Percentiles rank a stretch among this genome's conserved stretches.
These are phyloP conservation scores for Cosmopolites sordidus DNA, from an alignment of 2,888 invertebrate genomes.

Conservation along the genomic window DNA sequence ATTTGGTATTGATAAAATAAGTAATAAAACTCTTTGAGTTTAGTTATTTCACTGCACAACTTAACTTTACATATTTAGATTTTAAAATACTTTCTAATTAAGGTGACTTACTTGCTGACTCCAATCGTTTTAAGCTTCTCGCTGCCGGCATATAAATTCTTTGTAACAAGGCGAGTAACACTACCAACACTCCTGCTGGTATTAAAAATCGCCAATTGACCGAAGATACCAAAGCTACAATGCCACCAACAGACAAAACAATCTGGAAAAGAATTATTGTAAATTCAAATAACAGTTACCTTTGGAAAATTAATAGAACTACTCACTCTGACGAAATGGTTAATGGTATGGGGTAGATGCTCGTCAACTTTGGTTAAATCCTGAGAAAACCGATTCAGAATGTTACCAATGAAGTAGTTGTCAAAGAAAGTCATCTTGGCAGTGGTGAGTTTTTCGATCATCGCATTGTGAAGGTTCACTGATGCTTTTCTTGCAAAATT, in stretches of 20 bases:
- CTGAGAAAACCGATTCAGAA: conserved; percentile 40
- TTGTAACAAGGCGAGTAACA: conserved; percentile 27
- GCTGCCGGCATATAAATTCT: conserved; percentile 32
- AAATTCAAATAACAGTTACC: not conserved
- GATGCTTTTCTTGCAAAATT: conserved; percentile 34
- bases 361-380: conserved; percentile 39
- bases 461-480: conserved; percentile 36
- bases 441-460: conserved; percentile 34
- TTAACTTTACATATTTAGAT: too few relatives aligned
- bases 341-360: conserved; percentile 31
- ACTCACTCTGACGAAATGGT: conserved; percentile 29
- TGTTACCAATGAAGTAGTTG: conserved; percentile 39
- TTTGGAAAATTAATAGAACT: not conserved
- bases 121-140: conserved; percentile 35
- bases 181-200: conserved; percentile 28
- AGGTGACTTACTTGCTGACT: conserved; percentile 36
- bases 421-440: conserved; percentile 40
- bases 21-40: too few relatives aligned
- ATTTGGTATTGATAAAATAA: too few relatives aligned
- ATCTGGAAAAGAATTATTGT: conserved; percentile 23
- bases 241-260: conserved; percentile 40
- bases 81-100: too few relatives aligned
- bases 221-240: conserved; percentile 43
- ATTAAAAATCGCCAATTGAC: conserved; percentile 51
- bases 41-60: too few relatives aligned